Base-by-base conservation (phyloP, 2,888 invertebrate genomes). In the Agrochola circellaris region DNA sequence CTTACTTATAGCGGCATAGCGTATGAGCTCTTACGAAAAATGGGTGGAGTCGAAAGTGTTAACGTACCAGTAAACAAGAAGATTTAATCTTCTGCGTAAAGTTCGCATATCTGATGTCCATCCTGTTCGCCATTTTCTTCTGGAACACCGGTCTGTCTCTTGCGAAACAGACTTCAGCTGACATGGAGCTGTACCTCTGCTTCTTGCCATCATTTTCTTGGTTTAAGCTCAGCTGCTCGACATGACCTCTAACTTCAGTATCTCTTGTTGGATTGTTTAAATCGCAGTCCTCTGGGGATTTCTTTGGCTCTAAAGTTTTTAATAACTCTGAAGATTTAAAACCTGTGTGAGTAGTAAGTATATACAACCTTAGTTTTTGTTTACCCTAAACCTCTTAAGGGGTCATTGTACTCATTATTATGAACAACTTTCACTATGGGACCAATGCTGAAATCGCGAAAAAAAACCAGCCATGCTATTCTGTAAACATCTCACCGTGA, bases 61-160 rank as follows among this genome's bases (percentile, higher is more conserved):
- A 58, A 87, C 80, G 84, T 77, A 84, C 8, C 83, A 81, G 87
- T 4, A 76, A 30, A 42, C 69, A 70, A 23, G 66, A 80, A 54
- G 74, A 77, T 85, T 85, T 81, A 6, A 89, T 77, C 15, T 81
- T 80, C 11, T 89, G 87, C 54, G 78, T 87, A 8, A 90, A 77
- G 2, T 75, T 87, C 54, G 87, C 26, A 48, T 89, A 89, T 80
- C 89, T 81, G 11, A 91, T 76, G 34, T 91, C 89, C 1, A 88
- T 0, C n/a, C 85, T 70, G 71, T 75, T 74, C 60, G 76, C 26
- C 54, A 84, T 15, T 60, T 82, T 67, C 75, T 72, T 56, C 60
- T 76, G 67, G 7, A 67, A 0, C 23, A 62, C 23, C 23, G 75
- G 75, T 15, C 69, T 76, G 1, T 79, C 80, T 58, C 51, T 78